Base-by-base conservation (phyloP, 2,888 invertebrate genomes). In the Epinotia brunnichana region DNA sequence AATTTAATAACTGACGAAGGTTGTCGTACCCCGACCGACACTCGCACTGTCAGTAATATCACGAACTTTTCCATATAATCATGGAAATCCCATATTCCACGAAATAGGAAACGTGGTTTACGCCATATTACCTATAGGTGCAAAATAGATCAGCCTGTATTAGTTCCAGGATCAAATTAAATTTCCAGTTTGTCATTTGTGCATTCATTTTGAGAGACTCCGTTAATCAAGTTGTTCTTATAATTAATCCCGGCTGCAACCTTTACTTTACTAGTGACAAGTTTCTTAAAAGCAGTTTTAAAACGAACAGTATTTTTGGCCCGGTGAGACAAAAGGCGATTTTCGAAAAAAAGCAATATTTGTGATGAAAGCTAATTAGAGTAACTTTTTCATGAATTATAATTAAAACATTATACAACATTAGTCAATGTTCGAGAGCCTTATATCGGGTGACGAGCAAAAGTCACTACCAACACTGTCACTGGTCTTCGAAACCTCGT, bases 151-250 rank as follows among this genome's bases (percentile, higher is more conserved):
- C 44, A 9, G 10, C 5, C 35, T 57, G 15, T 57, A 29, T 29
- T n/a, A 17, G 44, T 44, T 24, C 21, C 44, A 15, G 44, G 2
- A 53, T 60, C 39, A 29, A 53, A 61, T 69, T 41, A 61, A 69
- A 60, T 61, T 54, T 41, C 69, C 61, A 61, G 44, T 54, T 54
- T 24, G 19, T 24, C 51, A 41, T 69, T 54, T 54, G 24, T 44
- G 41, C 29, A 48, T 17, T 51, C 41, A 21, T 4, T 54, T 21
- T 51, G 41, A 21, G 35, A 11, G 53, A 19, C 51, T 39, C 41
- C 48, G n/a, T 61, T 61, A 69, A 69, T 69, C 41, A 61, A 69
- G 4, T 53, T 56, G 54, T 56, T 21, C 21, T 41, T 19, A 19
- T 64, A 19, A 64, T 64, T 54, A 66, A 66, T 56, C 41, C 53